Conservation (phyloP, 2,113 vertebrate genomes). For the Pteronura brasiliensis region DNA sequence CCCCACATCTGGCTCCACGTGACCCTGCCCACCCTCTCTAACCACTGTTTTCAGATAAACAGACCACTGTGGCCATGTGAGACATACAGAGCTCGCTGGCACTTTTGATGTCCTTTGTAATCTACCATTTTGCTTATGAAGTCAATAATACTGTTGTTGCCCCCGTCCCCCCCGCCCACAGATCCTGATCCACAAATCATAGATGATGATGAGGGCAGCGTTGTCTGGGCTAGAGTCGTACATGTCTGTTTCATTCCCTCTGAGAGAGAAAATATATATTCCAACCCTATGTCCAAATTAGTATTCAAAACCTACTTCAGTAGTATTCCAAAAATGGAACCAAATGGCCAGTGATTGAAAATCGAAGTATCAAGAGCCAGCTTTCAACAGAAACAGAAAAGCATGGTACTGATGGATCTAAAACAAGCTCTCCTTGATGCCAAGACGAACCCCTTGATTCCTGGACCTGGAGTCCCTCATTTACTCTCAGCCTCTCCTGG, state of each 20-base stretch:
- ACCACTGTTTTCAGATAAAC: neutral
- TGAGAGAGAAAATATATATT: neutral
- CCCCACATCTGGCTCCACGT: neutral
- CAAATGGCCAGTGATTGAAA: conserved; percentile 16
- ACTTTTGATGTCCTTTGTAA: neutral
- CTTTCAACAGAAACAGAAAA: conserved; percentile 36
- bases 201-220: neutral
- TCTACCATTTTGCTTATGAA: neutral
- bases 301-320: conserved; percentile 18
- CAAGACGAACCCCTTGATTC: neutral
- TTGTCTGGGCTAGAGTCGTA: neutral
- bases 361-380: conserved; percentile 23
- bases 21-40: neutral
- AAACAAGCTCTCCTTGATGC: neutral
- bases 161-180: fast-evolving
- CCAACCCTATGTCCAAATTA: neutral
- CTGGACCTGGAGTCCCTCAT: neutral
- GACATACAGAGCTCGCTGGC: neutral
- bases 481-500: neutral
- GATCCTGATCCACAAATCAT: neutral
- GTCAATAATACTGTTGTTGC: neutral
- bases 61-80: neutral
- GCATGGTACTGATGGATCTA: neutral
- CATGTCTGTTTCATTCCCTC: neutral
- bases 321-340: conserved; percentile 17